phyloP scores from a whole-genome alignment of 2,113 vertebrate genomes.

The Saccopteryx leptura region DNA sequence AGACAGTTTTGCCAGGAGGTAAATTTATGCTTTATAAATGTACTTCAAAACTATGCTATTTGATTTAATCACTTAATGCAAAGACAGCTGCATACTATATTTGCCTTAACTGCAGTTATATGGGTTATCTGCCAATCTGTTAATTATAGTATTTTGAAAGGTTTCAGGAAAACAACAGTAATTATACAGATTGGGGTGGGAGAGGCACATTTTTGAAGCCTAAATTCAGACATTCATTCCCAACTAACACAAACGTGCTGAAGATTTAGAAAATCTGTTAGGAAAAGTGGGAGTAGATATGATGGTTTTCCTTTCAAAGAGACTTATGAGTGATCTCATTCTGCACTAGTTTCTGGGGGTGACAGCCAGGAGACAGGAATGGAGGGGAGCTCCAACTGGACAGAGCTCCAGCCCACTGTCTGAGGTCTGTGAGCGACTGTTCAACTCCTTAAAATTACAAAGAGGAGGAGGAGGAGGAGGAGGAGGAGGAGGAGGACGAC shows the following conservation, averaged over 20 bases:
- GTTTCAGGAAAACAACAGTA: slow-evolving; percentile 79
- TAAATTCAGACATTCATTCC: slow-evolving; percentile 81
- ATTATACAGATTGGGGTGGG: slow-evolving; percentile 77
- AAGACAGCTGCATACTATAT: slow-evolving; percentile 84
- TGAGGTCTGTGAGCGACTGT: background rate
- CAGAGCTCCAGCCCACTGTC: background rate
- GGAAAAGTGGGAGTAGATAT: slow-evolving; percentile 57
- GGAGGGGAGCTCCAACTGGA: background rate
- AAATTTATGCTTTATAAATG: slow-evolving; percentile 86
- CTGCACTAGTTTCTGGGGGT: background rate
- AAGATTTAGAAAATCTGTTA: slow-evolving; percentile 68
- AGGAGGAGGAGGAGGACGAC: background rate
- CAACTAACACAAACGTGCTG: slow-evolving; percentile 73
- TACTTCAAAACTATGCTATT: slow-evolving; percentile 85
- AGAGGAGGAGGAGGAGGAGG: background rate
- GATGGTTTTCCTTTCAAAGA: slow-evolving; percentile 31
- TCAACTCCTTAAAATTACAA: slow-evolving; percentile 39
- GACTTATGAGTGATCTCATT: slow-evolving; percentile 4
- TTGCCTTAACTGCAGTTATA: slow-evolving; percentile 82
- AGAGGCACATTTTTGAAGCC: slow-evolving; percentile 69
- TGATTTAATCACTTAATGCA: slow-evolving; percentile 85
- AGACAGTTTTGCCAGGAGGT: slow-evolving; percentile 82
- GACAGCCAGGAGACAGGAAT: background rate
- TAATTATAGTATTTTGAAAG: slow-evolving; percentile 85
- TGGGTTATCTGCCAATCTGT: slow-evolving; percentile 84